These are phyloP conservation scores for Coluber constrictor DNA, from an alignment of 2,797 vertebrate genomes.

Conservation along the genomic window DNA sequence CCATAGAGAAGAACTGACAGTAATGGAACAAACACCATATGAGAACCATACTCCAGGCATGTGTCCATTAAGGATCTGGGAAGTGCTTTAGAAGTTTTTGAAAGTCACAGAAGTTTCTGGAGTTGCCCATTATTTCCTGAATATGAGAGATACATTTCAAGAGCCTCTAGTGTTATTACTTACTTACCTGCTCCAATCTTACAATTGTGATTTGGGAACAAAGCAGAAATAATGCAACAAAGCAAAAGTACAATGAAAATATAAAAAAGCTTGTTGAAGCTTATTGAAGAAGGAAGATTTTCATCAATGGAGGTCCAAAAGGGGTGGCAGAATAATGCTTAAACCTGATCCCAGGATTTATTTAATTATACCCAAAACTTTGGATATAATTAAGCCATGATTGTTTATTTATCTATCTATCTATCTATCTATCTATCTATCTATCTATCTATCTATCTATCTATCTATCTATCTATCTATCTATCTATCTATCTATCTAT, in stretches of 20 bases:
- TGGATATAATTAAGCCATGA: background rate
- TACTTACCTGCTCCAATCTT: background rate
- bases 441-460: no score
- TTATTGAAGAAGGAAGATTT: background rate
- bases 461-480: no score
- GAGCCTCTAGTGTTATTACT: background rate
- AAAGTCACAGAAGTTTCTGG: background rate
- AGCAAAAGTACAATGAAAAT: background rate
- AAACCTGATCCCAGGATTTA: background rate
- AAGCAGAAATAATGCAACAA: background rate
- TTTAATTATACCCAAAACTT: background rate
- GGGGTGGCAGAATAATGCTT: background rate
- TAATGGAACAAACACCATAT: background rate
- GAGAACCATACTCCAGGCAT: background rate
- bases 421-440: no score
- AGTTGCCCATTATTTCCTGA: background rate
- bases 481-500: no score
- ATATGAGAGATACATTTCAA: background rate
- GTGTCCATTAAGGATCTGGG: background rate
- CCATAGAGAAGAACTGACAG: background rate
- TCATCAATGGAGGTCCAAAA: background rate
- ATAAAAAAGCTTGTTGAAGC: background rate
- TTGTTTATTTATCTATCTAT: no score
- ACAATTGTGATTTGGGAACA: background rate
- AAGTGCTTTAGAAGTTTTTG: background rate